These are phyloP conservation scores for Autographa gamma DNA, from an alignment of 2,888 invertebrate species.

Conservation along the genomic window DNA sequence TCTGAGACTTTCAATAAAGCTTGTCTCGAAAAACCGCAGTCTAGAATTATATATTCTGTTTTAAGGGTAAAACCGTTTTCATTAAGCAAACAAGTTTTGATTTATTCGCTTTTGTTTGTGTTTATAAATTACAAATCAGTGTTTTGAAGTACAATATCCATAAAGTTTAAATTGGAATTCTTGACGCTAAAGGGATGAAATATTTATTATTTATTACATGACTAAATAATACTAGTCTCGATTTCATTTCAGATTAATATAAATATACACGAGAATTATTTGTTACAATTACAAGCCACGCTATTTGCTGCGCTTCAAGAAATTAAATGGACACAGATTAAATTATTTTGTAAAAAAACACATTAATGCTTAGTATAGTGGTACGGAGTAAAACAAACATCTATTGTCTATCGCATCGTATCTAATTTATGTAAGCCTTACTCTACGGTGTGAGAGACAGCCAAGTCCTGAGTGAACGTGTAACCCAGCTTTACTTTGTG, in stretches of 20 bases:
- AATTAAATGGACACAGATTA: too few relatives aligned
- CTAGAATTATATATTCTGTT: background rate
- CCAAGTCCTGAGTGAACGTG: background rate
- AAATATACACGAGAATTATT: too few relatives aligned
- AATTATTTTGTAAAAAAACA: too few relatives aligned
- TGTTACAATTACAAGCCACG: too few relatives aligned
- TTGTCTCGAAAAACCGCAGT: background rate
- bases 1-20: background rate
- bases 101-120: background rate
- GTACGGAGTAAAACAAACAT: too few relatives aligned
- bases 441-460: conserved; percentile 24
- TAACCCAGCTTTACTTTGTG: conserved; percentile 34
- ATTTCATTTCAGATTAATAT: too few relatives aligned
- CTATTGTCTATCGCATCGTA: too few relatives aligned
- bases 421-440: too few relatives aligned
- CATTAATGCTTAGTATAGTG: too few relatives aligned
- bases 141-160: background rate
- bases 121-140: background rate
- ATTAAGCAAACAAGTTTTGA: conserved; percentile 4
- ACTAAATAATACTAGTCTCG: too few relatives aligned
- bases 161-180: conserved; percentile 1
- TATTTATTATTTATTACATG: background rate
- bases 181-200: background rate
- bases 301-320: too few relatives aligned
- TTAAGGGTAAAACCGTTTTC: background rate